phyloP scores from a whole-genome alignment of 2,113 vertebrate species.

The Podilymbus podiceps region DNA sequence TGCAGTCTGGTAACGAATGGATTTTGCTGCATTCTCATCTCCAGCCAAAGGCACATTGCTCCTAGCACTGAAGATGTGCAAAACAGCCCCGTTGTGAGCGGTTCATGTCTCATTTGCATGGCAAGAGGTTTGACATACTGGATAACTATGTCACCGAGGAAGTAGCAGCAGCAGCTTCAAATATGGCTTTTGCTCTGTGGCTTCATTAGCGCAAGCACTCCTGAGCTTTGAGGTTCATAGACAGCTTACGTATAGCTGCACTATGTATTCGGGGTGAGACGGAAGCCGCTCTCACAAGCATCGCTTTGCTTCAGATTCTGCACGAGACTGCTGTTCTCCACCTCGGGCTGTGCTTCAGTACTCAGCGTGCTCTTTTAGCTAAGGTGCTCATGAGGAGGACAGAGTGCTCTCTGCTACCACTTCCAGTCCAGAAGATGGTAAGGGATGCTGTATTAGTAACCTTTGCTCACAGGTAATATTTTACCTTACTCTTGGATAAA shows the following conservation, averaged over 20 bases:
- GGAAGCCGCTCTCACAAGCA: background rate
- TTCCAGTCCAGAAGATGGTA: background rate
- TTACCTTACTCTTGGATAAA: background rate
- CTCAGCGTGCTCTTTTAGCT: background rate
- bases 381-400: background rate
- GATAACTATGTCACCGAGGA: background rate
- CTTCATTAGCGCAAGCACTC: background rate
- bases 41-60: background rate
- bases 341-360: background rate
- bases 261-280: accelerated
- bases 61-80: background rate
- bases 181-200: background rate
- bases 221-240: background rate
- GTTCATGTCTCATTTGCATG: background rate
- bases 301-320: background rate
- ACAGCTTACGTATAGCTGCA: background rate
- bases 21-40: background rate
- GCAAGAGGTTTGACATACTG: background rate
- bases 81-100: background rate
- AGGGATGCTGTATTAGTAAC: background rate
- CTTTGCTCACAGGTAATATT: background rate
- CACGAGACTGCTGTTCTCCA: background rate
- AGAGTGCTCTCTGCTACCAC: background rate
- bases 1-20: background rate
- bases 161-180: background rate